Conservation (phyloP, 2,797 vertebrate genomes). For the Sebastes jordani region DNA sequence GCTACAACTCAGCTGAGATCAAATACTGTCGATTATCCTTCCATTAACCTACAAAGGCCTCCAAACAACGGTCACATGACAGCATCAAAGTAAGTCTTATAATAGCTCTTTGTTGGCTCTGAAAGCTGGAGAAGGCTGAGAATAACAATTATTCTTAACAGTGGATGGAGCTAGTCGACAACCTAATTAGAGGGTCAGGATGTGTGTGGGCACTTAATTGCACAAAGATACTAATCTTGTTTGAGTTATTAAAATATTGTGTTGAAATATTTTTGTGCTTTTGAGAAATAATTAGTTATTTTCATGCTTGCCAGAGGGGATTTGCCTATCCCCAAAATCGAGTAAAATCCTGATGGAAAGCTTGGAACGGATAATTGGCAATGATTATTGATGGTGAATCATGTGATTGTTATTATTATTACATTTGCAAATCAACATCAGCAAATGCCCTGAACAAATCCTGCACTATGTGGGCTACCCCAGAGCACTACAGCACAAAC, state of each 20-base stretch:
- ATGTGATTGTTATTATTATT: constrained; percentile 31
- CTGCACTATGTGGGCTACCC: neutral
- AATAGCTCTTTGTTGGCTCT: constrained; percentile 69
- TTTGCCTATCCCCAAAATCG: constrained; percentile 47
- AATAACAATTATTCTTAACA: constrained; percentile 73
- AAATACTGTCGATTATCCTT: constrained; percentile 71
- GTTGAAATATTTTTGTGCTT: constrained; percentile 44
- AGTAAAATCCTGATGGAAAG: constrained; percentile 58
- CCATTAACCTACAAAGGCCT: constrained; percentile 75
- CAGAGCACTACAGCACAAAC: neutral
- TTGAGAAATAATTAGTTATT: constrained; percentile 57
- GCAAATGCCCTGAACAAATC: constrained; percentile 5
- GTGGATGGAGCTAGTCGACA: constrained; percentile 58
- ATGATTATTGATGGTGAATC: constrained; percentile 42
- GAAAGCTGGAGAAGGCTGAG: constrained; percentile 57
- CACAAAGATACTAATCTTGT: constrained; percentile 61
- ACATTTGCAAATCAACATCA: constrained; percentile 10
- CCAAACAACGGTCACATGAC: constrained; percentile 67
- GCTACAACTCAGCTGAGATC: constrained; percentile 55
- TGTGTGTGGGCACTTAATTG: constrained; percentile 61
- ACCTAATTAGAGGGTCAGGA: constrained; percentile 65
- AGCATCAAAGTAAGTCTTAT: constrained; percentile 71
- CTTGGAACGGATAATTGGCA: constrained; percentile 34
- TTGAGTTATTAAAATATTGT: constrained; percentile 51
- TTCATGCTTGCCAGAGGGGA: constrained; percentile 51